Base-by-base conservation (phyloP, 2,113 vertebrate species). In the Lycaon pictus region DNA sequence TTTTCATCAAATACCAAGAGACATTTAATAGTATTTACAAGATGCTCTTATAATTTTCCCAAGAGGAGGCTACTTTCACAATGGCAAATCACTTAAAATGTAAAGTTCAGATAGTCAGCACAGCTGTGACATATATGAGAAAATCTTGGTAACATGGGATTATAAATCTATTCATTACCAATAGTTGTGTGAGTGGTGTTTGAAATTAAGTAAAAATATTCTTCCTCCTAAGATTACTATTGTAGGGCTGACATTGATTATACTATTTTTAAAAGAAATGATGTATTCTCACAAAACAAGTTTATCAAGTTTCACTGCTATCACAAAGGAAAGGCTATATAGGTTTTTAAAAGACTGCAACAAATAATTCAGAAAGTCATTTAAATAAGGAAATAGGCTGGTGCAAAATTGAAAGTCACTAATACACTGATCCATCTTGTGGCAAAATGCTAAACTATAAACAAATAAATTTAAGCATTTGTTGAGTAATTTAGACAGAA, bases 11-110 rank as follows among this genome's bases (percentile, higher is more conserved):
- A 91, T 77, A 93, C 0, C 1, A 92, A 97, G 95, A 98, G 93
- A 84, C 53, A n/a, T 91, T 98, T 92, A 97, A 88, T 88, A 96
- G 56, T 84, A 86, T 93, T 98, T 97, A 93, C 58, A 98, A 97
- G 95, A 90, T 85, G 95, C 58, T 71, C 2, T 91, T 96, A 55
- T 62, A 96, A 97, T 95, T 92, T 88, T 60, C 69, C 81, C 62
- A 87, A 93, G 74, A 74, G 71, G 67, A 58, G 19, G 55, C 56
- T 87, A 74, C 29, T 88, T 95, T 83, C 55, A 4, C 71, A 79
- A 60, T 3, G 19, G 23, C 22, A 92, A 96, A 81, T 48, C 17
- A 87, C 11, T 89, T 95, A 56, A 77, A 79, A 89, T 80, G 19
- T 53, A 89, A 79, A 84, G 20, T 53, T 95, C n/a, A 16, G 55